These are phyloP conservation scores for Melanotaenia trifasciata DNA, from an alignment of 2,797 vertebrate species.

Conservation along the genomic window DNA sequence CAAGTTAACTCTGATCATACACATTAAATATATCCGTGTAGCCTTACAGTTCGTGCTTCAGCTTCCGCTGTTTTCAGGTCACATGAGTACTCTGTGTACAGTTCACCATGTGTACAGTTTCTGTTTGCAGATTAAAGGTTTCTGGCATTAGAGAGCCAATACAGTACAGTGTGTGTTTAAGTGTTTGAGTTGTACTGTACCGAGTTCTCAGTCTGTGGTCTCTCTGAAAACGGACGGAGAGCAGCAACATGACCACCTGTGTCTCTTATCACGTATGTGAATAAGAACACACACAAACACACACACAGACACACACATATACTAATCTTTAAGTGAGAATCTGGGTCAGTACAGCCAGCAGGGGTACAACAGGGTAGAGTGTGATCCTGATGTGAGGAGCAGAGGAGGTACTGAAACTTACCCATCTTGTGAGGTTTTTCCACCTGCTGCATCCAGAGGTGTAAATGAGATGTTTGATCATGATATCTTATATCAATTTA, in stretches of 20 bases:
- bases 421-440: neutral
- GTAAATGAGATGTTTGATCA: too few relatives aligned
- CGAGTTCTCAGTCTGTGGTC: conserved; percentile 13
- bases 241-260: conserved; percentile 47
- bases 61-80: conserved; percentile 29
- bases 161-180: conserved; percentile 12
- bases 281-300: conserved; percentile 3
- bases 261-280: conserved; percentile 51
- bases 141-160: conserved; percentile 51
- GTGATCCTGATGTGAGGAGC: conserved; percentile 9
- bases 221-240: conserved; percentile 25
- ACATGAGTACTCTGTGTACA: conserved; percentile 34
- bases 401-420: neutral
- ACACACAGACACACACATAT: neutral
- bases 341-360: conserved; percentile 69
- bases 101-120: conserved; percentile 48
- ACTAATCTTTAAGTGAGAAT: conserved; percentile 52
- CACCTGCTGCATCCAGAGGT: neutral
- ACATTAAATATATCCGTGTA: neutral
- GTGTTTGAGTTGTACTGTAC: conserved; percentile 4
- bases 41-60: conserved; percentile 5
- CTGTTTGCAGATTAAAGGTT: conserved; percentile 61
- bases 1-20: neutral
- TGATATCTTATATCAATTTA: too few relatives aligned
- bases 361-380: conserved; percentile 12